These are phyloP conservation scores for Eristalis intricaria DNA, from an alignment of 2,888 invertebrate genomes.

Conservation along the genomic window DNA sequence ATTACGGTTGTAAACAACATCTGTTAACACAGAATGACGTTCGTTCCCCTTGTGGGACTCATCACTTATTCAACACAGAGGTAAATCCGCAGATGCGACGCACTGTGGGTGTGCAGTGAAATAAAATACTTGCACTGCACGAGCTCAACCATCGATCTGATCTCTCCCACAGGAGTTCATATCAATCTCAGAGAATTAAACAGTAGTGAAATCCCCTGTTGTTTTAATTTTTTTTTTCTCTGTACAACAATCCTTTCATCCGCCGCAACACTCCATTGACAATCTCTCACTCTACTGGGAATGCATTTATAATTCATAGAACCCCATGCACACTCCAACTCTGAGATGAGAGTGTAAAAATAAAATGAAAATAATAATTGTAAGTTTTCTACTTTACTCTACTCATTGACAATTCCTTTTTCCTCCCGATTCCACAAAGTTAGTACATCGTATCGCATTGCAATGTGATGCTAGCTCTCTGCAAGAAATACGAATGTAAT, in stretches of 20 bases:
- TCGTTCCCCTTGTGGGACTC: too few species aligned
- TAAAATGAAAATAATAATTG: not conserved
- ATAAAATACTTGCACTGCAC: not conserved
- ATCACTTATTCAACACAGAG: too few species aligned
- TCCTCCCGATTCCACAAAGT: not conserved
- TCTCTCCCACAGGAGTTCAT: not conserved
- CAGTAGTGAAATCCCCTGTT: not conserved
- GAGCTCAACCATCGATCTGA: not conserved
- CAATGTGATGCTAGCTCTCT: not conserved
- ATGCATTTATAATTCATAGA: not conserved
- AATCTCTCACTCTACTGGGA: not conserved
- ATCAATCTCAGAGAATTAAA: not conserved
- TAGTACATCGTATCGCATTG: not conserved
- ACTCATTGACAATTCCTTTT: not conserved
- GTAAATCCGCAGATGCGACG: too few species aligned
- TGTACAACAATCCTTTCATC: not conserved
- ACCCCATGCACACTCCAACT: not conserved
- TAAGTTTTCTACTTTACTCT: not conserved
- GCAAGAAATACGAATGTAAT: conserved; percentile 5
- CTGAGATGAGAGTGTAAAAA: not conserved
- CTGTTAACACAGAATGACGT: too few species aligned
- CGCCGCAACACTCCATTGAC: not conserved
- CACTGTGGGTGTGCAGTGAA: not conserved
- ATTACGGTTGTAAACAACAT: too few species aligned
- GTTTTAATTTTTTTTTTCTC: not conserved